These are phyloP conservation scores for Acipenser ruthenus DNA, from an alignment of 2,797 vertebrate genomes.

Conservation along the genomic window DNA sequence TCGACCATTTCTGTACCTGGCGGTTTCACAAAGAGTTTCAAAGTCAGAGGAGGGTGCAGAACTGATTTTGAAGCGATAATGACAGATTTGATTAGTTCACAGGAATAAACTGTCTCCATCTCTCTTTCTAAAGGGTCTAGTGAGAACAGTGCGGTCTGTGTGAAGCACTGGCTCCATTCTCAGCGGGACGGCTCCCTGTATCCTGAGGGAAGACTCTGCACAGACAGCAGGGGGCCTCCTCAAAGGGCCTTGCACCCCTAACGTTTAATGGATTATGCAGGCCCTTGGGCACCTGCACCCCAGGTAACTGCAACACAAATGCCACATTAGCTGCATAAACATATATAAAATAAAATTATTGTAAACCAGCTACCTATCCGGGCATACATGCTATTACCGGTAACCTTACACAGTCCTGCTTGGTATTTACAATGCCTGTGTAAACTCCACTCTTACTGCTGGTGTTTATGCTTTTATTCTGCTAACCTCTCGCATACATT, in stretches of 20 bases:
- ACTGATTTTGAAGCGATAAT: neutral
- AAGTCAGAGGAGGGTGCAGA: neutral
- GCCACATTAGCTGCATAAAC: neutral
- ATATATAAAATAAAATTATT: neutral
- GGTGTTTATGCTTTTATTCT: neutral
- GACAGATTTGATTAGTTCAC: neutral
- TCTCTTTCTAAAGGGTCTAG: neutral
- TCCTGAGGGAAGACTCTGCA: conserved; percentile 13
- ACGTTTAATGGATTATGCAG: neutral
- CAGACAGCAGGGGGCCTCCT: conserved; percentile 10
- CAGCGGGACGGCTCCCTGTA: conserved; percentile 10
- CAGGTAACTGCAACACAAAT: conserved; percentile 9
- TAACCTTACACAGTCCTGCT: neutral
- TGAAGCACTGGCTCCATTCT: neutral
- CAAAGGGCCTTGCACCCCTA: neutral
- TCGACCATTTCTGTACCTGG: no score
- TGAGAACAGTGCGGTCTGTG: neutral
- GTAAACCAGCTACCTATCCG: no score
- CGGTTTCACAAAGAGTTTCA: no score
- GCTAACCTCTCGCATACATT: neutral
- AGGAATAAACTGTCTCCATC: neutral
- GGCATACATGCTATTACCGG: neutral
- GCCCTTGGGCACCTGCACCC: conserved; percentile 6
- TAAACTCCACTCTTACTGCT: neutral
- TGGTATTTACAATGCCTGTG: neutral